A percentile compares a stretch with the other conserved stretches of the same genome.
phyloP scores from a whole-genome alignment of 2,797 vertebrate species.

The Sebastes iracundus region DNA sequence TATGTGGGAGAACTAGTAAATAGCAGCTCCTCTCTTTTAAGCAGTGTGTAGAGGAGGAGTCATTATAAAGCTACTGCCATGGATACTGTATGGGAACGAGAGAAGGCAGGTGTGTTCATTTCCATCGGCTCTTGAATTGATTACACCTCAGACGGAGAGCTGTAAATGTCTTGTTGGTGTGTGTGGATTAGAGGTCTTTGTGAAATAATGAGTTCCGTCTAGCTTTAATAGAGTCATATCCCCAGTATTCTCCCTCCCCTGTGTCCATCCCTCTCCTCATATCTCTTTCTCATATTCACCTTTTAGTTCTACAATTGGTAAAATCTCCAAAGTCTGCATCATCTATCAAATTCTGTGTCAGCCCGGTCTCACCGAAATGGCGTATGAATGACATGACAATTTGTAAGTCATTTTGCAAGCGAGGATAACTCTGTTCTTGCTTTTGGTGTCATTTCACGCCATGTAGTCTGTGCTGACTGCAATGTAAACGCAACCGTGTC shows the following conservation, averaged over 20 bases:
- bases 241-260: neutral
- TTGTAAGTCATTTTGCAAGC: too few relatives aligned
- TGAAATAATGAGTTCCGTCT: slow-evolving; percentile 13
- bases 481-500: too few relatives aligned
- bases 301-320: neutral
- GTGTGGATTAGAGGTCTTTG: neutral
- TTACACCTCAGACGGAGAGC: neutral
- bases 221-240: slow-evolving; percentile 18
- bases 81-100: slow-evolving; percentile 2
- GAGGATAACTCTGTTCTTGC: too few relatives aligned
- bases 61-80: neutral
- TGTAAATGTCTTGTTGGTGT: neutral
- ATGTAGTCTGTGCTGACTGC: too few relatives aligned
- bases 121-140: slow-evolving; percentile 6
- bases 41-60: neutral
- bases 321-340: neutral
- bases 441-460: too few relatives aligned
- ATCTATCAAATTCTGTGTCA: neutral
- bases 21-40: neutral
- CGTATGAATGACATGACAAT: too few relatives aligned
- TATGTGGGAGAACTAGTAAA: neutral
- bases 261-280: neutral
- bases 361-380: too few relatives aligned
- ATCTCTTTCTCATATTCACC: neutral
- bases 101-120: slow-evolving; percentile 6